Evolutionary conservation across 2,797 vertebrate genomes (phyloP).

Genomic region (Pseudopleuronectes americanus): DNA sequence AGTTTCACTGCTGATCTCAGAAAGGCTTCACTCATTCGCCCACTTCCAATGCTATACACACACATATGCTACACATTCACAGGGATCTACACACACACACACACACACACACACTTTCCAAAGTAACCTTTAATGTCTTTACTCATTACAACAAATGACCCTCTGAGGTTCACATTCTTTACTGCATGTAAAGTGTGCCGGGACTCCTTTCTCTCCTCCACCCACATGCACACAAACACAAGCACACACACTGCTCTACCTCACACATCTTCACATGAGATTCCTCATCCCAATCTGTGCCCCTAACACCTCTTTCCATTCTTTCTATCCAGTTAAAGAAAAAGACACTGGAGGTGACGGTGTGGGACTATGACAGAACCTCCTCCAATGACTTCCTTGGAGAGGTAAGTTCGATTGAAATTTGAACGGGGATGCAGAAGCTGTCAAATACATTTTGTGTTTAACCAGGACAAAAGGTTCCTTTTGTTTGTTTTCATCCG

Average conservation of each 20-base stretch:
- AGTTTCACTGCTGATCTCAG: slow-evolving; percentile 17
- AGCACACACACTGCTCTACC: neutral
- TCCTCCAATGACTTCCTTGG: slow-evolving; percentile 99
- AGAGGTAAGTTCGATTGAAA: slow-evolving; percentile 88
- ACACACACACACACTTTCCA: neutral
- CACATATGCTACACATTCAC: slow-evolving; percentile 6
- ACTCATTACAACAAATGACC: neutral
- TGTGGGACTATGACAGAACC: slow-evolving; percentile 99
- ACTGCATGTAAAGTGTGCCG: too few species aligned
- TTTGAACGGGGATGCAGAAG: slow-evolving; percentile 24
- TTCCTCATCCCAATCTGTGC: slow-evolving; percentile 7
- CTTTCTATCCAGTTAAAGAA: slow-evolving; percentile 91
- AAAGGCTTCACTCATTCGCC: slow-evolving; percentile 12
- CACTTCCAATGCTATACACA: neutral
- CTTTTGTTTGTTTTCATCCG: neutral
- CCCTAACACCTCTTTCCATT: slow-evolving; percentile 4
- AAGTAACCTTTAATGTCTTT: neutral
- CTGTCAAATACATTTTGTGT: slow-evolving; percentile 36
- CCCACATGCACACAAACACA: slow-evolving; percentile 6
- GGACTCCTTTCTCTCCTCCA: slow-evolving; percentile 8
- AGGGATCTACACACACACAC: neutral
- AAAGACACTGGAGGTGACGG: slow-evolving; percentile 98
- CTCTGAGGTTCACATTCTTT: slow-evolving; percentile 5
- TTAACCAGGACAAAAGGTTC: slow-evolving; percentile 15
- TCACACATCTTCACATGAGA: neutral